A percentile compares a stretch with the other conserved stretches of the same genome.
Conservation (phyloP, 2,113 vertebrate species). For the Mesembrinibis cayennensis region DNA sequence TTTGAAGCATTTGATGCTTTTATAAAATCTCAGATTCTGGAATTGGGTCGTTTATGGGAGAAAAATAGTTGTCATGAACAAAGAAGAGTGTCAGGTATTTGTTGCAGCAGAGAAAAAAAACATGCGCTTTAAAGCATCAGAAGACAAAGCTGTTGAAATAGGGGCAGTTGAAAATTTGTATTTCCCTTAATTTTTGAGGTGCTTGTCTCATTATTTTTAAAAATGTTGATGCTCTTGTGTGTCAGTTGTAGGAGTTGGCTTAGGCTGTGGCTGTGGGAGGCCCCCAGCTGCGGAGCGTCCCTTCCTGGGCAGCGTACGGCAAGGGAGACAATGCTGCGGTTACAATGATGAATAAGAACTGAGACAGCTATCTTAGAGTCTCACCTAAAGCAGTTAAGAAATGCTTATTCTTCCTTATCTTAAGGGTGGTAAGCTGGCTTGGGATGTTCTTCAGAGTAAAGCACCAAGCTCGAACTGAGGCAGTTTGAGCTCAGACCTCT, state of each 20-base stretch:
- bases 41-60: background rate
- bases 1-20: background rate
- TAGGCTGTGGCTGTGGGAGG: background rate
- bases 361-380: background rate
- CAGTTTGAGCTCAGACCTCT: too few species aligned
- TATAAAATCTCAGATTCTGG: background rate
- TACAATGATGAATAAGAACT: fast-evolving
- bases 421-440: too few species aligned
- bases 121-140: fast-evolving
- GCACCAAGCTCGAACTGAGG: background rate
- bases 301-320: fast-evolving
- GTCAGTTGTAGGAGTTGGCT: background rate
- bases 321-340: fast-evolving
- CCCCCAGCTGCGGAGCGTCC: background rate
- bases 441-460: background rate
- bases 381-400: too few species aligned
- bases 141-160: background rate
- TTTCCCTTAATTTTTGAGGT: background rate
- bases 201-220: background rate
- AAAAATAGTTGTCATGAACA: background rate
- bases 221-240: fast-evolving
- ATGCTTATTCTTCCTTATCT: background rate
- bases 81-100: too few species aligned
- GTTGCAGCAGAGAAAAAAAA: background rate
- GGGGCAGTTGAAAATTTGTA: too few species aligned